Evolutionary conservation across 1,140 invertebrate species (phyloP), one percentile per base, ranked within the genome.

Genomic region (Drosophila ercepeae): DNA sequence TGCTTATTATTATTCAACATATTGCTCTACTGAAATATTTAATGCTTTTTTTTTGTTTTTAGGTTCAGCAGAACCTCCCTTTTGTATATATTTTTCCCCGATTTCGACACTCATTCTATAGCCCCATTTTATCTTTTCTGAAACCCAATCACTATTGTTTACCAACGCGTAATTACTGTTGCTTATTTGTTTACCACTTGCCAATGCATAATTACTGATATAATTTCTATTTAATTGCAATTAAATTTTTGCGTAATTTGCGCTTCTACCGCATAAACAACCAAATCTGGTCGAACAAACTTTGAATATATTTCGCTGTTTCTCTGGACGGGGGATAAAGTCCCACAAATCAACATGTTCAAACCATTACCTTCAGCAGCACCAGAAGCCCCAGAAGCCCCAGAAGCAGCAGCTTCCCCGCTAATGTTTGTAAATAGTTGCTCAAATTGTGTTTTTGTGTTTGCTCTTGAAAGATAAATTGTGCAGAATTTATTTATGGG

Each of bases 181-280:
- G 67, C 59, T 36, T 84, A 88, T 84, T 88, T 84, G 81, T 81
- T 84, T 81, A 69, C 65, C 60, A 54, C 46, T 79, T 86, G 73
- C 67, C 73, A 81, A 86, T 88, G 68, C 81, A 77, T 82, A 88
- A 86, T 86, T 88, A 82, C 69, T 52, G 63, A 61, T 81, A 81
- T 84, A 86, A 86, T 88, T 86, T 86, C 52, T 39, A 88, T 75
- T 82, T 86, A 86, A 86, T 86, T 88, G 77, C 64, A 75, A 75
- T 82, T 86, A 75, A 88, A 88, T 81, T 79, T 75, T 75, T 65
- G 76, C 63, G 63, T 57, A 75, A 81, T 86, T 83, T 82, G 51
- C 39, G 41, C 55, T 49, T 14, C 11, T n/a, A n/a, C 34, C 48
- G 50, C 23, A 36, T 18, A 25, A 69, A 49, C 50, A 53, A 64